phyloP scores from a whole-genome alignment of 2,888 invertebrate genomes.

The Endotricha flammealis region DNA sequence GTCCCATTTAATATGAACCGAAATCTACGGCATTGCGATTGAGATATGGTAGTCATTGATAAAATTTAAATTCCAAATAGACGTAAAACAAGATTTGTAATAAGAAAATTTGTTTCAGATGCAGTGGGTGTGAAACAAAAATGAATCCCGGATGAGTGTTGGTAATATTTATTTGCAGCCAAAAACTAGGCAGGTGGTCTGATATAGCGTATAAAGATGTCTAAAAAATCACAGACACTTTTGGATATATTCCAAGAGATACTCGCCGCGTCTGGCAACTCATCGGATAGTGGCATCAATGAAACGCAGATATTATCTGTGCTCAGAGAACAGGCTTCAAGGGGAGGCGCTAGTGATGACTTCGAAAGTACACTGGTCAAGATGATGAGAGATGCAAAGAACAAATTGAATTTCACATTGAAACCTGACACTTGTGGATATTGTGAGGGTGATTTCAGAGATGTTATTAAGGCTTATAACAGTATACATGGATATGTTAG shows the following conservation, averaged over 20 bases:
- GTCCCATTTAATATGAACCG: too few relatives aligned
- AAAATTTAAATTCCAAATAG: too few relatives aligned
- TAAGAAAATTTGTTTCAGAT: conserved; percentile 6
- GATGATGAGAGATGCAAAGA: conserved; percentile 58
- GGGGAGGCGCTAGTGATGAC: conserved; percentile 38
- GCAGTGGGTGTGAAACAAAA: background rate
- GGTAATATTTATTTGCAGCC: conserved; percentile 1
- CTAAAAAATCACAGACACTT: conserved; percentile 59
- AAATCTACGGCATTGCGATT: background rate
- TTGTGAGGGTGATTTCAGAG: conserved; percentile 79
- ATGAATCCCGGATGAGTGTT: conserved; percentile 3
- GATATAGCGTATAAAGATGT: conserved; percentile 38
- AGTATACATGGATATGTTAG: conserved; percentile 90
- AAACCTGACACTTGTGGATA: conserved; percentile 66
- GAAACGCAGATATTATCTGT: conserved; percentile 58
- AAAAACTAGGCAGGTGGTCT: conserved; percentile 11
- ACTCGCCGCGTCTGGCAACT: conserved; percentile 62
- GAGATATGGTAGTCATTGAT: too few relatives aligned
- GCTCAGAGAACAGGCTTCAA: conserved; percentile 52
- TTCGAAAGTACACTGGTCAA: conserved; percentile 52
- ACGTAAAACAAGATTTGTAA: too few relatives aligned
- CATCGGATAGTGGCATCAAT: conserved; percentile 49
- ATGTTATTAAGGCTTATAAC: conserved; percentile 81
- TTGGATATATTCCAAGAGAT: conserved; percentile 68
- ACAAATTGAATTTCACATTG: conserved; percentile 43